These are phyloP conservation scores for Accipiter fasciatus DNA, from an alignment of 2,797 vertebrate genomes.

Conservation along the genomic window DNA sequence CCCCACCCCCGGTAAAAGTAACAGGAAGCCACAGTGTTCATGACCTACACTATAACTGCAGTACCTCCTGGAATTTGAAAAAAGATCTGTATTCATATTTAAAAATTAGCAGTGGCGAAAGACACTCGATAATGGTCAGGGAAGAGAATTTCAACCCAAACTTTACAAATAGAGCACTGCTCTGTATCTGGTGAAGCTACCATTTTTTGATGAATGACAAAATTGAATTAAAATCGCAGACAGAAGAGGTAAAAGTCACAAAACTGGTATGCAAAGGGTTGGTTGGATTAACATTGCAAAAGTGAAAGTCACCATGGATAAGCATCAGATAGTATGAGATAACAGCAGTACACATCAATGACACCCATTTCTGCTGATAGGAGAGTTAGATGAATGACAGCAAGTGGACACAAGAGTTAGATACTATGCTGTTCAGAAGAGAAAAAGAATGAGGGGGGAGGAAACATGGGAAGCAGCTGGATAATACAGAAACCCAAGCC, in stretches of 20 bases:
- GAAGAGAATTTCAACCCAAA: not conserved
- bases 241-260: not conserved
- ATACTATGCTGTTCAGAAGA: not conserved
- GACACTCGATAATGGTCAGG: not conserved
- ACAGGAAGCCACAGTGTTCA: not conserved
- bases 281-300: not conserved
- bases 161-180: not conserved
- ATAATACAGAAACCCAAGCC: not conserved
- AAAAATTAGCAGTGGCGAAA: not conserved
- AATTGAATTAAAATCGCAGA: not conserved
- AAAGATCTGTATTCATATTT: not conserved
- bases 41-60: not conserved
- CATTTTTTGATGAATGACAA: not conserved
- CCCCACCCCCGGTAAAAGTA: not conserved
- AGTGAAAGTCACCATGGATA: not conserved
- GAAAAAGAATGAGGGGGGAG: fast-evolving
- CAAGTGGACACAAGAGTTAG: not conserved
- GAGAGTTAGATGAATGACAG: not conserved
- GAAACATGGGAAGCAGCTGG: not conserved
- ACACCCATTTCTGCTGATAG: no score
- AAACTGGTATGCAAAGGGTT: not conserved
- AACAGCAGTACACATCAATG: not conserved
- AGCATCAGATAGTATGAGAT: fast-evolving
- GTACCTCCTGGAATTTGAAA: not conserved
- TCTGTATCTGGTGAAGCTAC: not conserved